Evolutionary conservation across 2,113 vertebrate genomes (phyloP), one percentile per base, ranked within the genome.

Genomic region (Chionis minor): DNA sequence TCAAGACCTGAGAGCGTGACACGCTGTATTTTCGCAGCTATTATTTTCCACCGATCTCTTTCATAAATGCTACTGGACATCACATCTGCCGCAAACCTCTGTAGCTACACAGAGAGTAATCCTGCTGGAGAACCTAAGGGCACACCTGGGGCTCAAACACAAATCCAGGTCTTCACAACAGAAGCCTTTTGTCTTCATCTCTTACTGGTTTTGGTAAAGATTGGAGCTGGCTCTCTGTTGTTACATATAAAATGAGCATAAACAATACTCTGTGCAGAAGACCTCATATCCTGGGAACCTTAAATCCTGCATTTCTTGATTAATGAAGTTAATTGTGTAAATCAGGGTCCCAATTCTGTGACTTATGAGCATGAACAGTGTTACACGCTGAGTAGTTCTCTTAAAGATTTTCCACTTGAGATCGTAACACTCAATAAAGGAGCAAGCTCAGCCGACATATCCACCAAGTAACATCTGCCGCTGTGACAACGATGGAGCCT

Each of bases 391-490:
- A 47, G 35, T 33, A 94, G 44, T 49, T 65, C 3, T 69, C 45
- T 55, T 66, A 18, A 51, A 82, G n/a, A 79, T 63, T 84, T 95
- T 74, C 33, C 27, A 45, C 30, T 61, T 58, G 8, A 78, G n/a
- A 51, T 86, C 33, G 28, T 26, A 72, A 2, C 4, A 38, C 30
- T 45, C 21, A 65, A 61, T 80, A 94, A 71, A 84, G 65, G 14
- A 55, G 11, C 21, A 82, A 81, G 67, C 21, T 90, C 62, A 80
- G 71, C 12, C 69, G 54, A 93, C 94, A 84, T 14, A 44, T 3
- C 35, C 58, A 42, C 8, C 0, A 0, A 84, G 4, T 35, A 81
- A 54, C 15, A 62, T 38, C 35, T 81, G 23, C 17, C 47, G 54
- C 3, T 56, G 18, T n/a, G 80, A 47, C 33, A 59, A 51, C 1